Percentiles rank a stretch among this genome's conserved stretches.
phyloP scores from a whole-genome alignment of 2,797 vertebrate genomes.

The Manis pentadactyla region DNA sequence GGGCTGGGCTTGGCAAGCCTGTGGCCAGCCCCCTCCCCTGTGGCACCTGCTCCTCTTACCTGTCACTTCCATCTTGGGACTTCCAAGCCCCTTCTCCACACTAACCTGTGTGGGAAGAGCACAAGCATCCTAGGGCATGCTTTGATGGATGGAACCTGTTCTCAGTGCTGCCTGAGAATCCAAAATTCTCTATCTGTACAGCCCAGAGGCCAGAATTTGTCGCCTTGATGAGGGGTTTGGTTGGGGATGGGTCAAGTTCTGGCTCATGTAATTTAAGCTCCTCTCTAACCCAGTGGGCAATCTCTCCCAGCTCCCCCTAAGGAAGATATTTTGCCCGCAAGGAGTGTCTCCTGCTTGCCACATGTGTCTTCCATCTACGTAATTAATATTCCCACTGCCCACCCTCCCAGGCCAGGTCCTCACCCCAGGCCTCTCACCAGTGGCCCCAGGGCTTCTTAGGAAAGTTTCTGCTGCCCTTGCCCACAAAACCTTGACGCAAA shows the following conservation, averaged over 20 bases:
- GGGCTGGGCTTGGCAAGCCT: neutral
- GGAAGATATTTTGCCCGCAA: neutral
- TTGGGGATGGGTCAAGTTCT: neutral
- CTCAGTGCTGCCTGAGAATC: neutral
- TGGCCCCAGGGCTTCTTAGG: neutral
- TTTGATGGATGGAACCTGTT: neutral
- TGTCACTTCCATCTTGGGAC: neutral
- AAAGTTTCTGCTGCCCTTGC: neutral
- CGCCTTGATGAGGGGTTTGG: neutral
- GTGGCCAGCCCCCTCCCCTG: neutral
- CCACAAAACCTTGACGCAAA: neutral
- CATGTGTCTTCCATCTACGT: neutral
- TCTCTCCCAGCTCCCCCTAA: neutral
- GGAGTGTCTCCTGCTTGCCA: neutral
- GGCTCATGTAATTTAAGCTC: neutral
- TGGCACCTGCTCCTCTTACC: neutral
- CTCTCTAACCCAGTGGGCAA: conserved; percentile 4
- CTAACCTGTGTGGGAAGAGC: neutral
- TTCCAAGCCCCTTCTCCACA: neutral
- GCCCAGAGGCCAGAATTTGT: neutral
- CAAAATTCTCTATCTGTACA: neutral
- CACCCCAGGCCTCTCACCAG: neutral
- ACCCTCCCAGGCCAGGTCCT: neutral
- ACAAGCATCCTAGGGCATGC: neutral
- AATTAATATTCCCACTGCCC: neutral